These are phyloP conservation scores for Diarsia dahlii DNA, from an alignment of 2,888 invertebrate species.

Conservation along the genomic window DNA sequence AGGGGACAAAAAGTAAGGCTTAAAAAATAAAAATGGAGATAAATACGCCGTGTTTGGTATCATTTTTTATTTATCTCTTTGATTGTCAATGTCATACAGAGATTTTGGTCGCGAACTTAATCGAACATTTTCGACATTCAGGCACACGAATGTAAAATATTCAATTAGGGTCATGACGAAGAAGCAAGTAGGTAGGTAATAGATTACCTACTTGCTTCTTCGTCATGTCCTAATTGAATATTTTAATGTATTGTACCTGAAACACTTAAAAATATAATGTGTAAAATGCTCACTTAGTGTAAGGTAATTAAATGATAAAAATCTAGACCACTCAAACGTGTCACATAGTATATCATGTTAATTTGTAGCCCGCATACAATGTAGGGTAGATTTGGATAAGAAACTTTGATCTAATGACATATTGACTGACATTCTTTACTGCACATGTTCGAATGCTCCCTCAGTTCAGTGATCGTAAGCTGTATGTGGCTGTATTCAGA, in stretches of 20 bases:
- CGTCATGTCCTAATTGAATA: not conserved
- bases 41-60: too few species aligned
- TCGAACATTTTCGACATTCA: too few species aligned
- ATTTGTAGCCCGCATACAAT: constrained; percentile 1
- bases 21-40: too few species aligned
- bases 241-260: not conserved
- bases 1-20: too few species aligned
- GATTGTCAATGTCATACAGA: too few species aligned
- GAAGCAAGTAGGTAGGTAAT: too few species aligned
- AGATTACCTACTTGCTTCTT: too few species aligned
- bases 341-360: not conserved
- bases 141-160: too few species aligned
- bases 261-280: not conserved
- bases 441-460: not conserved
- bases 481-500: too few species aligned
- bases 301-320: not conserved
- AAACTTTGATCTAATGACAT: constrained; percentile 13
- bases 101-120: too few species aligned
- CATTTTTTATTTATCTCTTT: too few species aligned
- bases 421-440: not conserved
- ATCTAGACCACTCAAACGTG: constrained; percentile 2
- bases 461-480: not conserved
- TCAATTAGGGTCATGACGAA: too few species aligned
- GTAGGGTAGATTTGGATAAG: constrained; percentile 21
- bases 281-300: not conserved